Base-by-base conservation (phyloP, 2,113 vertebrate genomes). In the Pogonocichla stellata region DNA sequence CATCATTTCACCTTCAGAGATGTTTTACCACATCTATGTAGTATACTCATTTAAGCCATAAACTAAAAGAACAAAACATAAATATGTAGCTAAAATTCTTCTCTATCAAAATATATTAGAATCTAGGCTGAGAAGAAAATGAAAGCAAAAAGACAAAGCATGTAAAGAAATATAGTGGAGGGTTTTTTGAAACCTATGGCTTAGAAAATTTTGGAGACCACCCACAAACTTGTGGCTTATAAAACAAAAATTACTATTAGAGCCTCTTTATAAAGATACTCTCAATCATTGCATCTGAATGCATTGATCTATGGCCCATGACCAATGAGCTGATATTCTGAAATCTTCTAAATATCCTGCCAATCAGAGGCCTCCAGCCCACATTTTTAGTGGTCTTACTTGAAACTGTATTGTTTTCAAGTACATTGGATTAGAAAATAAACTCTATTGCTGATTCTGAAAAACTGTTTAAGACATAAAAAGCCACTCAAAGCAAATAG, bases 401-500 rank as follows among this genome's bases (percentile, higher is more conserved):
- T 85, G 71, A 93, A 94, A 78, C 56, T 5, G 29, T 20, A 87
- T 58, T 95, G 67, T 93, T 92, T 94, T 71, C 70, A 48, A 66
- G 34, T 66, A 70, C 10, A 34, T 1, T n/a, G 22, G 33, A 79
- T 56, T 67, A 62, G 57, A 92, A 96, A 90, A 94, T 58, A 88
- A 94, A 85, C n/a, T 80, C 70, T 57, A 57, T 28, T 86, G 75
- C 80, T 74, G 74, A 82, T 91, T 80, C 83, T 72, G 79, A 92
- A 93, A 96, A 96, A 80, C 64, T 57, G 93, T 88, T 87, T 88
- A 75, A 86, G 74, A 81, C 22, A 29, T 71, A 71, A 94, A 93
- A 96, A 96, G 62, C 4, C n/a, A 75, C 70, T 96, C 95, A 92
- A 96, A 97, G 78, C 93, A 95, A 95, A 88, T n/a, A 96, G 89